Percentiles rank a stretch among this genome's conserved stretches.
Conservation (phyloP, 1,140 invertebrate genomes). For the Microplitis demolitor region DNA sequence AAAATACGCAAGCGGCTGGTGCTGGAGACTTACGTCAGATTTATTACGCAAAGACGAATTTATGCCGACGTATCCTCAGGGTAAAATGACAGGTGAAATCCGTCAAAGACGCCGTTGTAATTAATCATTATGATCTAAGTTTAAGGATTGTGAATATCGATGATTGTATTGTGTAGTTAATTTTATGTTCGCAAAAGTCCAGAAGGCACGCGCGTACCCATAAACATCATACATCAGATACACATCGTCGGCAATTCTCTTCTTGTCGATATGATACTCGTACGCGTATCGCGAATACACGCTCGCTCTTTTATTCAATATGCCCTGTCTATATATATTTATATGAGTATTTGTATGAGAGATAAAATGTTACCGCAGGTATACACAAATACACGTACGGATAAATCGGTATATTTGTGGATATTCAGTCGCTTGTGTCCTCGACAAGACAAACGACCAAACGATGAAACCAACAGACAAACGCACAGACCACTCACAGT, state of each 20-base stretch:
- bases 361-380: neutral
- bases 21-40: too few relatives aligned
- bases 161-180: too few relatives aligned
- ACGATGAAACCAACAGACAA: slow-evolving; percentile 9
- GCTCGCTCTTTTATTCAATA: neutral
- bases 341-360: neutral
- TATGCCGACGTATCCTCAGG: too few relatives aligned
- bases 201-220: too few relatives aligned
- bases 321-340: neutral
- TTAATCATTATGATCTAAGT: too few relatives aligned
- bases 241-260: neutral
- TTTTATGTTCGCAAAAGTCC: too few relatives aligned
- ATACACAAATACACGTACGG: neutral
- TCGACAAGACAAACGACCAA: slow-evolving; percentile 8
- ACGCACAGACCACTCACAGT: slow-evolving; percentile 28
- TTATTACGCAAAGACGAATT: too few relatives aligned
- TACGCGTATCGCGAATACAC: neutral
- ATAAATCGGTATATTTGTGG: neutral
- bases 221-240: neutral
- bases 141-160: too few relatives aligned
- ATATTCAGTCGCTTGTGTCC: neutral
- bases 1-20: too few relatives aligned
- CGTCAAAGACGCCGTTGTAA: too few relatives aligned
- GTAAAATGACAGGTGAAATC: too few relatives aligned
- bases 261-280: too few relatives aligned